These are phyloP conservation scores for Lamproptera curius DNA, from an alignment of 2,888 invertebrate species.

Conservation along the genomic window DNA sequence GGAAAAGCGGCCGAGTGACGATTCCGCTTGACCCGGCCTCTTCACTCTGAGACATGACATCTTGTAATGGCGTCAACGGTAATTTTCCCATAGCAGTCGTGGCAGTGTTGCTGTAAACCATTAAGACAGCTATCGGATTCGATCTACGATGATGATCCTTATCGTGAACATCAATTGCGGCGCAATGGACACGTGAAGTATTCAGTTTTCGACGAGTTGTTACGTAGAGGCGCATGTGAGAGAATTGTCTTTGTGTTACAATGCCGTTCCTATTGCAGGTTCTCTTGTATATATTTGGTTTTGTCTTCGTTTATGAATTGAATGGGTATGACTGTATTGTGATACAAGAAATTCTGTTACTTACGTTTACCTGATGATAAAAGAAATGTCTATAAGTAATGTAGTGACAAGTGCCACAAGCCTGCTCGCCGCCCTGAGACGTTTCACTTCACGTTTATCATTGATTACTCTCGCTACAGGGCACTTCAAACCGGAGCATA, in stretches of 20 bases:
- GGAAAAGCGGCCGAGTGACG: neutral
- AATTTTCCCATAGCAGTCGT: constrained; percentile 9
- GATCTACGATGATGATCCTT: constrained; percentile 8
- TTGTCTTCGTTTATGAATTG: no score
- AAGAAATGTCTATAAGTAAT: neutral
- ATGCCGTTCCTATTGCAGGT: no score
- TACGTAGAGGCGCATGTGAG: constrained; percentile 8
- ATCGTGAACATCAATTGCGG: constrained; percentile 7
- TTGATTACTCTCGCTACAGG: no score
- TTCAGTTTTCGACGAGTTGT: constrained; percentile 8
- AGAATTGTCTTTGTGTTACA: neutral
- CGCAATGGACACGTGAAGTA: constrained; percentile 10
- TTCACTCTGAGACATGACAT: constrained; percentile 16
- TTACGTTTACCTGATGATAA: neutral
- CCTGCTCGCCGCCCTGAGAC: no score
- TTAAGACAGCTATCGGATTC: constrained; percentile 9
- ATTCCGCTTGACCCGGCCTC: neutral
- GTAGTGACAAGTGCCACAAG: neutral
- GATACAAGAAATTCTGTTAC: neutral
- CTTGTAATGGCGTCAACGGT: constrained; percentile 7
- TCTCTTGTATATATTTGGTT: no score
- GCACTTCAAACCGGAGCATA: no score
- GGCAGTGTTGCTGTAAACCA: neutral
- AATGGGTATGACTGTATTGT: neutral
- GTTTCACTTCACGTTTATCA: no score